Conservation (phyloP, 2,888 invertebrate genomes). For the Trachelus troglodyta region DNA sequence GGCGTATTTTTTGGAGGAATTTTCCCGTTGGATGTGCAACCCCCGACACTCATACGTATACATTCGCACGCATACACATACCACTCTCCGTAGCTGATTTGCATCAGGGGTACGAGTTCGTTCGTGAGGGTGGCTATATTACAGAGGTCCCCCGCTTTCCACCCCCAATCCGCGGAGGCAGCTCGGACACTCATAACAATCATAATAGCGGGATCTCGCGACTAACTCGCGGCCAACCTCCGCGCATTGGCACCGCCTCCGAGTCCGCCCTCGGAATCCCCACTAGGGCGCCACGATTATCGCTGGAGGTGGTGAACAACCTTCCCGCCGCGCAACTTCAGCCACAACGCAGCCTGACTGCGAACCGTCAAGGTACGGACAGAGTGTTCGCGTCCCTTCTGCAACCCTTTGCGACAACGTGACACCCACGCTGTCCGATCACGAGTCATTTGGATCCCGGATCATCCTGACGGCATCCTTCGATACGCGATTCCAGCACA, state of each 20-base stretch:
- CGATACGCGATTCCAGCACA: not conserved
- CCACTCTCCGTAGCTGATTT: constrained; percentile 48
- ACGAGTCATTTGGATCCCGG: not conserved
- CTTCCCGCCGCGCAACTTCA: constrained; percentile 37
- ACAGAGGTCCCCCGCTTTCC: constrained; percentile 39
- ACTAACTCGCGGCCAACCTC: constrained; percentile 64
- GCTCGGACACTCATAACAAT: constrained; percentile 65
- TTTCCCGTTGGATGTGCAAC: not conserved
- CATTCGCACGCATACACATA: not conserved
- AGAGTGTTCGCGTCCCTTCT: constrained; percentile 44
- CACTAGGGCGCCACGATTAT: constrained; percentile 35
- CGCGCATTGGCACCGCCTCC: constrained; percentile 62
- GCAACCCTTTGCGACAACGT: constrained; percentile 45
- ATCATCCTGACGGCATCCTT: not conserved
- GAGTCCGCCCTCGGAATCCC: constrained; percentile 22
- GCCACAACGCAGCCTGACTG: constrained; percentile 66
- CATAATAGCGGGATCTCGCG: constrained; percentile 63
- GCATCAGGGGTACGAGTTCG: constrained; percentile 46
- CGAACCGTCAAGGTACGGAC: constrained; percentile 62
- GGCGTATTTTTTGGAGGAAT: not conserved
- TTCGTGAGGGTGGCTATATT: constrained; percentile 30
- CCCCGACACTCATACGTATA: not conserved
- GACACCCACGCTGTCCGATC: constrained; percentile 46
- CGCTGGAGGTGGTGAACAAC: constrained; percentile 31
- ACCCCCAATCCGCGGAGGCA: constrained; percentile 50